Evolutionary conservation across 2,797 vertebrate genomes (phyloP).

Genomic region (Eulemur albifrons): DNA sequence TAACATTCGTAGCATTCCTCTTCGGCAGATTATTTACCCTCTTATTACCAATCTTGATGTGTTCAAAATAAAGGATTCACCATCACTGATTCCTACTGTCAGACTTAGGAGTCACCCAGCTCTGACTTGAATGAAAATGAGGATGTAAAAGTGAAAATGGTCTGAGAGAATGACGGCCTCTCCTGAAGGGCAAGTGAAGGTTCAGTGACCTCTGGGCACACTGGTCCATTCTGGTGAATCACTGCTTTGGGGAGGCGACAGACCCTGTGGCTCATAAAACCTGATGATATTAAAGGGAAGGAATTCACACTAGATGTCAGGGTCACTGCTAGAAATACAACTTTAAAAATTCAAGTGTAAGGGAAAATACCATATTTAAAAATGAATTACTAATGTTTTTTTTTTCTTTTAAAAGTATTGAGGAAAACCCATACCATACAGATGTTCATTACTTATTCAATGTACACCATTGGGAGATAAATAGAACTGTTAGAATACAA

Average conservation of each 20-base stretch:
- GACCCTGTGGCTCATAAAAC: constrained; percentile 57
- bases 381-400: constrained; percentile 69
- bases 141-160: constrained; percentile 34
- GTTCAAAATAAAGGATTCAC: constrained; percentile 44
- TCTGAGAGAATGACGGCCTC: constrained; percentile 15
- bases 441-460: constrained; percentile 62
- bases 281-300: constrained; percentile 45
- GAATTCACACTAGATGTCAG: constrained; percentile 52
- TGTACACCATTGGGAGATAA: constrained; percentile 71
- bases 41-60: not conserved
- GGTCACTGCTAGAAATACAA: constrained; percentile 70
- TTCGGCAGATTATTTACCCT: constrained; percentile 18
- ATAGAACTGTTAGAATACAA: constrained; percentile 73
- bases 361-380: constrained; percentile 58
- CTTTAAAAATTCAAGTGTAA: constrained; percentile 67
- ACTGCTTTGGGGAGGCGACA: constrained; percentile 66
- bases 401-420: constrained; percentile 68
- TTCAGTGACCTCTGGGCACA: constrained; percentile 55
- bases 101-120: not conserved
- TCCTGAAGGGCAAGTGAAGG: constrained; percentile 57
- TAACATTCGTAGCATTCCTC: not conserved
- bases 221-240: constrained; percentile 66
- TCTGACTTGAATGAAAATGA: not conserved
- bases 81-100: constrained; percentile 24
- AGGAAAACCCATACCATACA: constrained; percentile 66